Evolutionary conservation across 2,797 vertebrate genomes (phyloP), one percentile per base, ranked within the genome.

Genomic region (Emys orbicularis): DNA sequence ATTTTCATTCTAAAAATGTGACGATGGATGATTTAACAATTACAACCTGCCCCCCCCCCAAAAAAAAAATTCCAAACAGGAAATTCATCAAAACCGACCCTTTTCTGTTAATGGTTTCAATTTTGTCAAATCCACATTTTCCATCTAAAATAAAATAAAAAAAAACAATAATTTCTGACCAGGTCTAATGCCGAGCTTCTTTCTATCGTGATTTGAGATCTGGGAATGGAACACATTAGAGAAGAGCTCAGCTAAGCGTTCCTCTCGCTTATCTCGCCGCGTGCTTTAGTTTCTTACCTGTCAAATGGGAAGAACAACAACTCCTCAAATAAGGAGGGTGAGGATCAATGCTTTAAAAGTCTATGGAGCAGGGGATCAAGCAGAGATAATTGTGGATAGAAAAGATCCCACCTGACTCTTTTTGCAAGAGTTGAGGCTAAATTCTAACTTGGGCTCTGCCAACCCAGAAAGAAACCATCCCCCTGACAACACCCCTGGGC

Each of bases 211-310:
- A 29, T 59, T 59, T 34, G 59, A 61, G 15, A 34, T 34, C 13
- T 61, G 13, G 15, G 59, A 61, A 34, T 61, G 31, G 57, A 31
- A 59, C 29, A 29, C 57, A 59, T 31, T 6, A 31, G 27, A 13
- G 29, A 61, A 61, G 59, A 61, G 6, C 59, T 16, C 31, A 34
- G 13, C 13, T 16, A 61, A 7, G 29, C 13, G 29, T 59, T 59
- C 12, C 2, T 18, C 8, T 34, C 4, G 4, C 15, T 61, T 34
- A 34, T 18, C 12, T 27, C 61, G 8, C 61, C 12, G 2, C 1
- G 68, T 74, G 68, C n/a, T 72, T 72, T 41, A 72, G n/a, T 37
- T 72, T 41, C 37, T 37, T 37, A 72, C n/a, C 21, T 74, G 23
- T 41, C 21, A 74, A 61, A 61, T 61, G 59, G 6, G 31, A 61